phyloP scores from a whole-genome alignment of 37 sponge, comb jelly and placozoan genomes.

The Eunapius fragilis region DNA sequence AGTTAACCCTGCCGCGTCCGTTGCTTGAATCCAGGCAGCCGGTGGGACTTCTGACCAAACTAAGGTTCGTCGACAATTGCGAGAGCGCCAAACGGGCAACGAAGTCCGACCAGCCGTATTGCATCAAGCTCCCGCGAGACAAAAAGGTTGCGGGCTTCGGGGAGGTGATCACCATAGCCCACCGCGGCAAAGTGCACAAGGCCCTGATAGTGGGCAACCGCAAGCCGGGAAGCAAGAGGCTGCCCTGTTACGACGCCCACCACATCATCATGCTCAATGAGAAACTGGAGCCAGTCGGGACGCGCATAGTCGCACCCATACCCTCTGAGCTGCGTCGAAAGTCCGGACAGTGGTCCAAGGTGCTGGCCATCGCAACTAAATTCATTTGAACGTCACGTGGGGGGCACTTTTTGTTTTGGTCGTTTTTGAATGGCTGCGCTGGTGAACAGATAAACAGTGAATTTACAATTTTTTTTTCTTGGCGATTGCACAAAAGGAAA shows the following conservation, averaged over 20 bases:
- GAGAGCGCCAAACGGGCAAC: constrained; percentile 46
- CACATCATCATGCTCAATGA: constrained; percentile 67
- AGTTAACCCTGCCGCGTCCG: background rate
- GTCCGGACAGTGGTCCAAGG: constrained; percentile 56
- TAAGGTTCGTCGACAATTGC: constrained; percentile 73
- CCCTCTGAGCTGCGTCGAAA: constrained; percentile 55
- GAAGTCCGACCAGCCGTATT: constrained; percentile 60
- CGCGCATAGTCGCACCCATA: constrained; percentile 67
- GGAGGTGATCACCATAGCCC: constrained; percentile 69
- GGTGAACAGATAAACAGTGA: background rate
- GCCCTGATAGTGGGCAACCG: constrained; percentile 69
- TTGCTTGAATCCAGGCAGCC: background rate
- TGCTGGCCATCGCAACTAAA: constrained; percentile 58
- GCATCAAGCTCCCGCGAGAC: constrained; percentile 70
- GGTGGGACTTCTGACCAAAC: constrained; percentile 41
- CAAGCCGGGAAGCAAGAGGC: constrained; percentile 34
- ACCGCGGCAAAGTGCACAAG: constrained; percentile 71
- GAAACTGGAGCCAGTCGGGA: constrained; percentile 76
- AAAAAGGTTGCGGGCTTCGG: constrained; percentile 66
- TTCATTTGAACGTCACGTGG: constrained; percentile 42
- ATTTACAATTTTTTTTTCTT: background rate
- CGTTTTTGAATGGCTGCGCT: too few relatives aligned
- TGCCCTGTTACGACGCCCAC: constrained; percentile 63
- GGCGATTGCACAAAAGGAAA: background rate
- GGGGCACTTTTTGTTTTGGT: background rate